Evolutionary conservation across 2,888 invertebrate species (phyloP), one percentile per base, ranked within the genome.

Genomic region (Pheosia tremula): DNA sequence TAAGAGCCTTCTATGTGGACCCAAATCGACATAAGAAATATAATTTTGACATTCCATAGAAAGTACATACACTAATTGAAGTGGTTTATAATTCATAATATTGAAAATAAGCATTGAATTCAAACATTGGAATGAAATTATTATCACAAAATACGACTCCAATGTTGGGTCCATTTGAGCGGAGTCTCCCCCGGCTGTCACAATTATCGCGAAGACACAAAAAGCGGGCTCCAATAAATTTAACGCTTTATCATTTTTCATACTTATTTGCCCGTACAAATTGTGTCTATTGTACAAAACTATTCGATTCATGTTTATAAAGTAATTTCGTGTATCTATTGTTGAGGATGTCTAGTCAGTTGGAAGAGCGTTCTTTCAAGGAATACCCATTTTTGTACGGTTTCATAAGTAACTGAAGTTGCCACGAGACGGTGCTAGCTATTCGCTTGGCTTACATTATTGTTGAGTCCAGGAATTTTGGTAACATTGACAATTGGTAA

Each of bases 201-300:
- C 10, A 45, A 45, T 45, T 45, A 45, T 45, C 11, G 45, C 45
- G 11, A 47, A 47, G 43, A 60, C 61, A 62, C 61, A 65, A 66
- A 65, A 71, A 68, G 47, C 56, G 58, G 45, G 61, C 67, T 13
- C 24, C 50, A 76, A 69, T 66, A 69, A 70, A 75, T 73, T 65
- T 75, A 73, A 64, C 71, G 61, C 66, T 76, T 78, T 69, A 24
- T 24, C 24, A 24, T 24, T 24, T 24, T 24, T 24, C 72, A 74
- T 74, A 69, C 65, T 69, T 67, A 47, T 47, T 47, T 10, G 47
- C 9, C 2, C 9, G 47, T 10, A 49, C 49, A 49, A 13, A 49
- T 13, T 7, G 50, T 47, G 47, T n/a, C 47, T 3, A 47, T 47
- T 47, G 47, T 47, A 47, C 11, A 4, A 10, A 47, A 47, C 47